A percentile compares a stretch with the other conserved stretches of the same genome.
Conservation (phyloP, 2,888 invertebrate species). For the Ligdia adustata region DNA sequence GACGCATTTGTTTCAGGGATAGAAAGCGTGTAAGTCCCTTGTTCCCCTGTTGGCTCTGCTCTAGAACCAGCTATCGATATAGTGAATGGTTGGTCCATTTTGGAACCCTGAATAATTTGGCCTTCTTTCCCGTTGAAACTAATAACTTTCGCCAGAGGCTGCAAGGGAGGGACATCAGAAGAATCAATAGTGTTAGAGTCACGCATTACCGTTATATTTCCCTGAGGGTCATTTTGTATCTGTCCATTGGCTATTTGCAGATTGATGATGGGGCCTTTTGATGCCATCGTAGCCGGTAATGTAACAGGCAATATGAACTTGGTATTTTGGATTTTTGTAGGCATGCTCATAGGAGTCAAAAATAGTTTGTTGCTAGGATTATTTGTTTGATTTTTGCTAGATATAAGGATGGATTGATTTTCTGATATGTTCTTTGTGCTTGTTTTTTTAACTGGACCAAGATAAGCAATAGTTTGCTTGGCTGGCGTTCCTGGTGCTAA, state of each 20-base stretch:
- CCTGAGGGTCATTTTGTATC: slow-evolving; percentile 84
- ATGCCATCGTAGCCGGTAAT: slow-evolving; percentile 81
- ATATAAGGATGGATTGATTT: slow-evolving; percentile 74
- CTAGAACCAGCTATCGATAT: slow-evolving; percentile 75
- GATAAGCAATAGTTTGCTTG: slow-evolving; percentile 81
- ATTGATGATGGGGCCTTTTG: slow-evolving; percentile 86
- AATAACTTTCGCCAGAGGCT: slow-evolving; percentile 65
- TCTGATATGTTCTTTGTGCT: slow-evolving; percentile 64
- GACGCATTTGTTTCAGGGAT: slow-evolving; percentile 80
- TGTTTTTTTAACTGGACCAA: slow-evolving; percentile 82
- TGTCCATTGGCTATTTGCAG: slow-evolving; percentile 88
- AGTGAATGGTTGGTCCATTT: slow-evolving; percentile 67
- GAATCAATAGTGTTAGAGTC: slow-evolving; percentile 63
- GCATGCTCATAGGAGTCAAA: slow-evolving; percentile 83
- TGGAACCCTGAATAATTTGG: slow-evolving; percentile 54
- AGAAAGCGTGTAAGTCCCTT: slow-evolving; percentile 77
- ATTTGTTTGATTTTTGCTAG: slow-evolving; percentile 72
- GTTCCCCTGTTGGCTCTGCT: slow-evolving; percentile 77
- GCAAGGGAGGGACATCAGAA: slow-evolving; percentile 72
- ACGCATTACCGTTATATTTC: slow-evolving; percentile 85
- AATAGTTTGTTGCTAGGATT: slow-evolving; percentile 80
- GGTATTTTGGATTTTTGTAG: slow-evolving; percentile 82
- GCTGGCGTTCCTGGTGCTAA: slow-evolving; percentile 64
- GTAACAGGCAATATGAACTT: slow-evolving; percentile 81
- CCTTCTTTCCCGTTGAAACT: slow-evolving; percentile 65